Conservation (phyloP, 2,113 vertebrate genomes). For the Tonatia bakeri region DNA sequence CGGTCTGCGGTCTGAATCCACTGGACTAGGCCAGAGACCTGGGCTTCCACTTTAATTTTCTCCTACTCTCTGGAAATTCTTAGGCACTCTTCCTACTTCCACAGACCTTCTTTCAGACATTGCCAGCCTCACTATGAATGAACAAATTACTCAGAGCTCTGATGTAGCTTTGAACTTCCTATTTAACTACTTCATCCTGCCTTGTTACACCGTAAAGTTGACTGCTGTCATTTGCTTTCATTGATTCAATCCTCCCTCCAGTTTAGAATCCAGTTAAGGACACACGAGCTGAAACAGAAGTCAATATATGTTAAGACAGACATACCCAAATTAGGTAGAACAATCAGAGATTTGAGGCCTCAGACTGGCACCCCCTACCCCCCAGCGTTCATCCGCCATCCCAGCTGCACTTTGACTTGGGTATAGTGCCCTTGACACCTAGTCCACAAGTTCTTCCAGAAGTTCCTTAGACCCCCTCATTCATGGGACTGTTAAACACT, state of each 20-base stretch:
- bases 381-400: not conserved
- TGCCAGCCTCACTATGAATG: not conserved
- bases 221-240: not conserved
- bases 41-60: not conserved
- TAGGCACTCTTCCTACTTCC: not conserved
- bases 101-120: not conserved
- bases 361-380: not conserved
- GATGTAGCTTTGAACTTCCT: not conserved
- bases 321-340: not conserved
- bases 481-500: not conserved
- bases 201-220: not conserved
- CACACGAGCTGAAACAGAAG: not conserved
- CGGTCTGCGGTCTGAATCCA: not conserved
- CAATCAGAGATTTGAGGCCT: not conserved
- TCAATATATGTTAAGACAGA: not conserved
- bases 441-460: not conserved
- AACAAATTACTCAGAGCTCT: not conserved
- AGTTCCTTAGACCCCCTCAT: not conserved
- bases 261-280: not conserved
- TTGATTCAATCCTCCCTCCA: not conserved
- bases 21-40: not conserved
- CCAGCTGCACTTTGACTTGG: not conserved
- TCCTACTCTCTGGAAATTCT: not conserved
- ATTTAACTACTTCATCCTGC: not conserved
- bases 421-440: not conserved